Base-by-base conservation (phyloP, 2,888 invertebrate genomes). In the Pseudoips prasinana region DNA sequence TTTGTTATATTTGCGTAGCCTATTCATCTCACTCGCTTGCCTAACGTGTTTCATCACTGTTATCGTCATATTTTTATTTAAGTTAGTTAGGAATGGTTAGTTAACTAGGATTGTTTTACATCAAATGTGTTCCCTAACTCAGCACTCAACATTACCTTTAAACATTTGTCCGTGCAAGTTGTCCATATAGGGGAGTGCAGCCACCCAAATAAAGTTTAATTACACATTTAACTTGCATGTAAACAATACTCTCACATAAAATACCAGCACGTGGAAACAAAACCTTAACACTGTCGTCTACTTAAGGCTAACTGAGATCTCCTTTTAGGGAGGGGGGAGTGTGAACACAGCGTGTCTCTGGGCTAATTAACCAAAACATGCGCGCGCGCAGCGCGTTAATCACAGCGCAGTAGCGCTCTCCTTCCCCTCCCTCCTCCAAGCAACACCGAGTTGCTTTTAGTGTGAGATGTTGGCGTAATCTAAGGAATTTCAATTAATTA, bases 361-460 rank as follows among this genome's bases (percentile, higher is more conserved):
- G 60, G 64, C 85, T 86, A 86, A 86, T 86, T 86, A 86, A 86
- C 73, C 64, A 73, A 67, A 73, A 84, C 84, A 85, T 74, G 85
- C 83, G 81, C 81, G 51, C 60, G 75, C 77, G 80, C 79, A 48
- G 44, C 56, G 71, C 73, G 73, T 76, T 74, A 80, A 74, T 78
- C 81, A 78, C 72, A 66, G 66, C 59, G 38, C 46, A 53, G 59
- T 58, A 57, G 64, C 59, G 61, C 65, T 59, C 64, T 17, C 30
- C 56, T 50, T 54, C 59, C 58, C 29, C 32, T n/a, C 22, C 7
- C 27, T 7, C 30, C 43, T 24, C 36, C 48, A 28, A n/a, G 43
- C 46, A 22, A 84, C 84, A 85, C 76, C 62, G 72, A 79, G 74
- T 79, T 79, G 85, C 86, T 86, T 78, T 86, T 84, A 86, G 82